Base-by-base conservation (phyloP, 2,888 invertebrate genomes). In the Microctonus hyperodae region DNA sequence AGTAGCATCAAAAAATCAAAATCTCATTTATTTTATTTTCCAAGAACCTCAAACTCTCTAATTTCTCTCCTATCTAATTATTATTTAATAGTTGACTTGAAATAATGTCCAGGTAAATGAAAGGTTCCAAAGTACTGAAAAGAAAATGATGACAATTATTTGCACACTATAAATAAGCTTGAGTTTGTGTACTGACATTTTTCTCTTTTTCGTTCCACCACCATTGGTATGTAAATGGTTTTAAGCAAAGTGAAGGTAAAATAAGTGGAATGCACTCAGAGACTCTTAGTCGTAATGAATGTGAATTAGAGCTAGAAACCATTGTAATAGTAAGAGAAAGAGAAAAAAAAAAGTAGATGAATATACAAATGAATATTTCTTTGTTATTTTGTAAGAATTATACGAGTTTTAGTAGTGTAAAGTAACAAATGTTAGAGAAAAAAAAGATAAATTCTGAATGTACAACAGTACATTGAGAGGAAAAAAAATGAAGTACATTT, bases 151-250 rank as follows among this genome's bases (percentile, higher is more conserved):
- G 5, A 53, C 20, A 33, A 55, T 55, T 55, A 55, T 55, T 55
- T 55, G 16, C 4, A 33, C 55, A 55, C 9, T 5, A 20, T 9
- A 7, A 16, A n/a, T 44, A 1, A 16, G 6, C 1, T 1, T 0
- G 25, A 28, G 23, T 25, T n/a, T 16, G 16, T 13, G 20, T 2
- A 31, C 16, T 5, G 3, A 2, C n/a, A 3, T 4, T 16, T 55
- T 2, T 0, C 13, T 31, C 6, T 31, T 25, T 53, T 53, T 53
- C 11, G 11, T 28, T 53, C 11, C 31, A 7, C 23, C n/a, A 7
- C 10, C 25, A 23, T 50, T 51, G 25, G 23, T 51, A 51, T 51
- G 51, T 51, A 51, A 51, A 51, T 51, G 25, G n/a, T 51, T 51
- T 51, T 25, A 51, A 6, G 51, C 51, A 9, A 16, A 44, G 44